A percentile compares a stretch with the other conserved stretches of the same genome.
phyloP scores from a whole-genome alignment of 2,113 vertebrate genomes.

The Onychostoma macrolepis region DNA sequence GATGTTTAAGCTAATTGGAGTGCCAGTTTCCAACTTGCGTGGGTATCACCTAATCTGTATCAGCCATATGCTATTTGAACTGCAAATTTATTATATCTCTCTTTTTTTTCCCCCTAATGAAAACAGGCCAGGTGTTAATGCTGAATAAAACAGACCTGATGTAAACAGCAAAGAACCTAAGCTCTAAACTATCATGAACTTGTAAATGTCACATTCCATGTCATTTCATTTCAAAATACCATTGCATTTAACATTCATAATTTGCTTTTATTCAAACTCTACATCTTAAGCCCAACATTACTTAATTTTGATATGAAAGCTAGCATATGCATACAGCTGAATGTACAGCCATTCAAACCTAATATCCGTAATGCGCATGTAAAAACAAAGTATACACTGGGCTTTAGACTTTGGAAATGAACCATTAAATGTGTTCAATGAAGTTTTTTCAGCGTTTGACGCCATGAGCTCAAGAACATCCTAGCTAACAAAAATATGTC shows the following conservation, averaged over 20 bases:
- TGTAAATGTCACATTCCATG: not conserved
- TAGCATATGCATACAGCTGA: not conserved
- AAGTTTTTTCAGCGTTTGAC: not conserved
- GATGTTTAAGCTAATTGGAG: conserved; percentile 14
- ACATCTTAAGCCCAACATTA: not conserved
- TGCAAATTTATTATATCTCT: not conserved
- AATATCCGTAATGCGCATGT: not conserved
- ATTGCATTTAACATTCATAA: not conserved
- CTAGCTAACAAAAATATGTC: too few species aligned
- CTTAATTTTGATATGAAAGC: not conserved
- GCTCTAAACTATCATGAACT: not conserved
- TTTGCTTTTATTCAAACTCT: not conserved
- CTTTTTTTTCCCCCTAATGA: not conserved
- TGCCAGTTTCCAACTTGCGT: not conserved
- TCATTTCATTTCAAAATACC: not conserved
- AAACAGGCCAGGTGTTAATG: conserved; percentile 20
- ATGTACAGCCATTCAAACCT: not conserved
- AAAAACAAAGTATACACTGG: not conserved
- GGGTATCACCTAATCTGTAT: conserved; percentile 1
- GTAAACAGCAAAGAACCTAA: not conserved
- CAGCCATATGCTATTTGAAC: conserved; percentile 34
- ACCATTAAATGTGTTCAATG: not conserved
- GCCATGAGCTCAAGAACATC: not conserved
- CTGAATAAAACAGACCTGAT: not conserved
- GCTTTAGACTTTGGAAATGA: not conserved